A percentile compares a stretch with the other conserved stretches of the same genome.
phyloP scores from a whole-genome alignment of 2,113 vertebrate species.

The Hemicordylus capensis region DNA sequence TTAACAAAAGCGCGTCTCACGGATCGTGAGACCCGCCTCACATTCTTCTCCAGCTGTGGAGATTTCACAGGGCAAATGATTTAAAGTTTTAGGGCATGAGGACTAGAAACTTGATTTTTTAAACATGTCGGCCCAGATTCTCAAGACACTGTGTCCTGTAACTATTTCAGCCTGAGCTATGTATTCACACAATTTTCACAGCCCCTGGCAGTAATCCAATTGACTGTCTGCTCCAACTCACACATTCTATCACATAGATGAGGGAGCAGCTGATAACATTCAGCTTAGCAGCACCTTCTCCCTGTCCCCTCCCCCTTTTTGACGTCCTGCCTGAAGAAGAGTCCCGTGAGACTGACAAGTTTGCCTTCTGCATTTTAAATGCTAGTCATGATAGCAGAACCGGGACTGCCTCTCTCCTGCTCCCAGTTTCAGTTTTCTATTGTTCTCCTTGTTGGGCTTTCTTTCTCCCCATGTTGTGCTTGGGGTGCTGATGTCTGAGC shows the following conservation, averaged over 20 bases:
- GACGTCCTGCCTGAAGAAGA: background rate
- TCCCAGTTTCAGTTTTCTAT: background rate
- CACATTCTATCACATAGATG: background rate
- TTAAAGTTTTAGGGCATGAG: background rate
- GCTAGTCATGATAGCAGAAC: background rate
- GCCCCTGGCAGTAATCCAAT: background rate
- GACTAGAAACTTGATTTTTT: background rate
- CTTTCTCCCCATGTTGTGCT: slow-evolving; percentile 45
- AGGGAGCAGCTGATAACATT: background rate
- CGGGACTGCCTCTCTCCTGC: background rate
- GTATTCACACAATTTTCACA: background rate
- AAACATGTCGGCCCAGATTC: background rate
- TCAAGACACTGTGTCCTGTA: background rate
- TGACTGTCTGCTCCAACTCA: background rate
- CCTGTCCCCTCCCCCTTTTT: background rate
- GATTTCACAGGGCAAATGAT: background rate
- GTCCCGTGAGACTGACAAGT: background rate
- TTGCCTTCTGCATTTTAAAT: background rate
- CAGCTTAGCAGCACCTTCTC: background rate
- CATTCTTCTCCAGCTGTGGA: too few species aligned
- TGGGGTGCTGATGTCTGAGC: slow-evolving; percentile 45
- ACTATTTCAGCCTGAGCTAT: background rate
- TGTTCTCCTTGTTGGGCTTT: slow-evolving; percentile 1
- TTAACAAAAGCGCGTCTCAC: too few species aligned
- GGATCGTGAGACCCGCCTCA: too few species aligned